Conservation (phyloP, 2,888 invertebrate species). For the Scotopteryx bipunctaria region DNA sequence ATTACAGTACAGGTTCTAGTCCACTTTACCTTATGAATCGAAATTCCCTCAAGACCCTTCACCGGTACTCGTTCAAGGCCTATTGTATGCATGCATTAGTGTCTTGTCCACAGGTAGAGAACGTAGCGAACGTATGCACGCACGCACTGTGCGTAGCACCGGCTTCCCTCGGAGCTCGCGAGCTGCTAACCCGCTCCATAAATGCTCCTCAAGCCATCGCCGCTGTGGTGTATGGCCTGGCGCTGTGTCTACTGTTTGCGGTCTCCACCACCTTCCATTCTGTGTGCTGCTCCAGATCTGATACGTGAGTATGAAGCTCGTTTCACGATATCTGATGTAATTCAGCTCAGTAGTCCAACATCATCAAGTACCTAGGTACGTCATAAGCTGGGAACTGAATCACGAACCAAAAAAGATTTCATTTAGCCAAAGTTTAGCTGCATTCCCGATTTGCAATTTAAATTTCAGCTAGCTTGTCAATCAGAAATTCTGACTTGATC, state of each 20-base stretch:
- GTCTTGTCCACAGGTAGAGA: slow-evolving; percentile 86
- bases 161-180: slow-evolving; percentile 89
- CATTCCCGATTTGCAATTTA: no score
- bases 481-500: no score
- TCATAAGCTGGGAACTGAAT: no score
- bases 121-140: slow-evolving; percentile 95
- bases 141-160: slow-evolving; percentile 96
- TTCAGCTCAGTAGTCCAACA: no score
- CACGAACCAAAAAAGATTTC: no score
- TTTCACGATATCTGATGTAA: background rate
- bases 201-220: slow-evolving; percentile 90
- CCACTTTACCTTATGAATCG: no score
- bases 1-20: no score
- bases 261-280: slow-evolving; percentile 96
- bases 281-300: slow-evolving; percentile 88
- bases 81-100: background rate
- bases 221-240: slow-evolving; percentile 93
- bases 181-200: slow-evolving; percentile 88
- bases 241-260: slow-evolving; percentile 92
- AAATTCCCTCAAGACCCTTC: no score
- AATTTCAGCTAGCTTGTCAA: no score
- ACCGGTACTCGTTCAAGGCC: no score
- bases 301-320: slow-evolving; percentile 65
- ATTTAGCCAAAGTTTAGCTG: no score
- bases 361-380: no score